Evolutionary conservation across 2,797 vertebrate genomes (phyloP).

Genomic region (Gallirallus australis): DNA sequence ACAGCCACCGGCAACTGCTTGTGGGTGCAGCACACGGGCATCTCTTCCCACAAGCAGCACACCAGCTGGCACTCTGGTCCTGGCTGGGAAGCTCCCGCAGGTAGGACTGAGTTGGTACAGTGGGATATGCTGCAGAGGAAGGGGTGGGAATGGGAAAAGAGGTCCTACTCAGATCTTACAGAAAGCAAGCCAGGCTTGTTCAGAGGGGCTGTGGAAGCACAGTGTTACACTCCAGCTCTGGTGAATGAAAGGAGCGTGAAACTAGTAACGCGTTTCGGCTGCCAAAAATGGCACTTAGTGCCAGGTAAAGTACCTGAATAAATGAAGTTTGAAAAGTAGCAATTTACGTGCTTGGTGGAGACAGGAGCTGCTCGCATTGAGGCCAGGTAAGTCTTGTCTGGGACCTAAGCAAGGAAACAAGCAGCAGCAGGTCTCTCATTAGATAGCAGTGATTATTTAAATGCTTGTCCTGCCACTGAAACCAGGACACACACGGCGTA

Average conservation of each 20-base stretch:
- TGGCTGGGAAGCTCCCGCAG: neutral
- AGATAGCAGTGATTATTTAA: neutral
- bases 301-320: neutral
- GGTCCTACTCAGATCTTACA: neutral
- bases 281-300: neutral
- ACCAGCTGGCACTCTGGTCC: neutral
- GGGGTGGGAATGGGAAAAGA: neutral
- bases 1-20: neutral
- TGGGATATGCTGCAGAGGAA: neutral
- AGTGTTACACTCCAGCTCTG: neutral
- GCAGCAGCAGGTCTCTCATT: neutral
- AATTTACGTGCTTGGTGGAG: neutral
- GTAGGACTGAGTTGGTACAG: neutral
- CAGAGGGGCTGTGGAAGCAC: neutral
- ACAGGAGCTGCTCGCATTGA: neutral
- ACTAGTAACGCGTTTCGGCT: neutral
- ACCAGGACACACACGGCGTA: neutral
- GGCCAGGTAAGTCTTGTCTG: neutral
- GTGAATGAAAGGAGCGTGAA: neutral
- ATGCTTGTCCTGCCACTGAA: neutral
- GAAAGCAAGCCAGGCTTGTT: fast-evolving
- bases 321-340: neutral
- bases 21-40: neutral
- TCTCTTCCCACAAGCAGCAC: neutral
- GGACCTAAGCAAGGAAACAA: neutral